Conservation (phyloP, 1,140 invertebrate genomes). For the Eriocheir sinensis region DNA sequence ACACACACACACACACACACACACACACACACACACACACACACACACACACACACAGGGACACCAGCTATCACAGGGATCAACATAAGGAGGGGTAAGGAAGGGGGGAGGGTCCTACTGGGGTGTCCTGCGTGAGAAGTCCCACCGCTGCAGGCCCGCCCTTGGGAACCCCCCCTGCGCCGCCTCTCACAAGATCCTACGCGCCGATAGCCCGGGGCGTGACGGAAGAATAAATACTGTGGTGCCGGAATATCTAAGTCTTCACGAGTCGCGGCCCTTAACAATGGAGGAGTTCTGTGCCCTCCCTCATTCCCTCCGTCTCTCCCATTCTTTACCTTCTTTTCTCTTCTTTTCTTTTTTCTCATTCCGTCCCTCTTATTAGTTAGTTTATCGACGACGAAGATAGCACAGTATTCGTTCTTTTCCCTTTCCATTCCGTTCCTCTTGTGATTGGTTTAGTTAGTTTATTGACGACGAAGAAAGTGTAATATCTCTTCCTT, state of each 20-base stretch:
- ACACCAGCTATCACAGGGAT: constrained; percentile 26
- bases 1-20: too few relatives aligned
- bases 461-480: too few relatives aligned
- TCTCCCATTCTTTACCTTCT: background rate
- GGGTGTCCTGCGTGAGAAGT: constrained; percentile 19
- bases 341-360: background rate
- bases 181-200: constrained; percentile 46
- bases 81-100: background rate
- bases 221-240: constrained; percentile 47
- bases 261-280: background rate
- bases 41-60: background rate
- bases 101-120: too few relatives aligned
- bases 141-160: background rate
- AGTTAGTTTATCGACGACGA: background rate
- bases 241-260: too few relatives aligned
- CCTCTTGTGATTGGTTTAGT: background rate
- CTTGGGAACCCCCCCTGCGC: constrained; percentile 3
- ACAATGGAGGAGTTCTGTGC: background rate
- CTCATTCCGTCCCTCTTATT: background rate
- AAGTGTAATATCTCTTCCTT: too few relatives aligned
- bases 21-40: background rate
- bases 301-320: background rate
- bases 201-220: constrained; percentile 38
- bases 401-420: background rate
- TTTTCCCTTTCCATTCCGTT: background rate